Conservation (phyloP, 2,797 vertebrate genomes). For the Menidia menidia region DNA sequence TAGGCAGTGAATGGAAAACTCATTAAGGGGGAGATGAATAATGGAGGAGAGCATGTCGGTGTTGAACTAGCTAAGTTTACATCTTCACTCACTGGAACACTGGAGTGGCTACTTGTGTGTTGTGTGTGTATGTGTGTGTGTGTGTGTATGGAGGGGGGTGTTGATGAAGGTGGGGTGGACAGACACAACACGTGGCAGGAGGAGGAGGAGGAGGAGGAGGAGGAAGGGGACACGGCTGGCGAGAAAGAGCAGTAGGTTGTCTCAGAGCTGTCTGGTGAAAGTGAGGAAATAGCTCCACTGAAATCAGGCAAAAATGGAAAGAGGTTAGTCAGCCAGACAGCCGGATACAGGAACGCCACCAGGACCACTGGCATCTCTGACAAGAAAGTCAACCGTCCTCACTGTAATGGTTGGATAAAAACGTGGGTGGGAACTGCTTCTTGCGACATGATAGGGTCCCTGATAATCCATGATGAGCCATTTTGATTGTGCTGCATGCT, state of each 20-base stretch:
- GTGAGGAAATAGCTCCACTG: conserved; percentile 73
- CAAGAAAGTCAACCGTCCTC: conserved; percentile 64
- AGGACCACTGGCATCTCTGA: conserved; percentile 46
- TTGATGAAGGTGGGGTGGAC: conserved; percentile 23
- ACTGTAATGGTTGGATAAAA: conserved; percentile 50
- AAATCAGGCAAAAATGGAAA: conserved; percentile 85
- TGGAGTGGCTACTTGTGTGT: conserved; percentile 35
- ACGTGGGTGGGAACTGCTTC: conserved; percentile 30
- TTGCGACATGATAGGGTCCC: conserved; percentile 42
- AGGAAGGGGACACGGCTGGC: conserved; percentile 44
- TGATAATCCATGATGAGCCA: conserved; percentile 37
- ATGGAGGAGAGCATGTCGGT: conserved; percentile 76
- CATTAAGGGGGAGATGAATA: conserved; percentile 84
- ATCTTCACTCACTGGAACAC: conserved; percentile 65
- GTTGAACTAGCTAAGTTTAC: conserved; percentile 83
- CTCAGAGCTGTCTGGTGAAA: conserved; percentile 73
- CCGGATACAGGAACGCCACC: conserved; percentile 35
- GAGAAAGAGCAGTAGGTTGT: conserved; percentile 62
- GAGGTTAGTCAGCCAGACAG: conserved; percentile 60
- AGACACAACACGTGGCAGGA: conserved; percentile 43
- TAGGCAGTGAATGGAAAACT: conserved; percentile 84
- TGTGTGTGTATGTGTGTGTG: not conserved
- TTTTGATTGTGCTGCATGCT: conserved; percentile 26
- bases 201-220: conserved; percentile 23
- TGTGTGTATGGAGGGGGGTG: not conserved